Evolutionary conservation across 2,888 invertebrate species (phyloP), one percentile per base, ranked within the genome.

Genomic region (Ennomos quercinarius): DNA sequence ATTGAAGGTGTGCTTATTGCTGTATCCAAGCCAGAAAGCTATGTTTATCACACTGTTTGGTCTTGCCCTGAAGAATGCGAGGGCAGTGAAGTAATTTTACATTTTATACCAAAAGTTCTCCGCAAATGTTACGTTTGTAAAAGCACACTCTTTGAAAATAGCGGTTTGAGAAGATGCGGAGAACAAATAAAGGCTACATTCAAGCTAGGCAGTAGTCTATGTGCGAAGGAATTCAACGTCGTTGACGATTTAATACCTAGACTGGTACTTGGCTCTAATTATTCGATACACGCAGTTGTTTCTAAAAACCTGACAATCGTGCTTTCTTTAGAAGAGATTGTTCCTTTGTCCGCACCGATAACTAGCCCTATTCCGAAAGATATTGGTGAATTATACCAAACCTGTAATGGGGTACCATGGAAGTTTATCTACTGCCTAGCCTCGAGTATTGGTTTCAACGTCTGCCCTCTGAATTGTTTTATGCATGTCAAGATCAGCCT

Each of bases 51-150:
- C 64, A 83, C 89, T 0, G 87, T 92, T 44, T 91, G 91, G 91
- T 84, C 86, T 0, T 92, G 92, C 57, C 89, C 87, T n/a, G 91
- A 92, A 71, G 84, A 90, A 62, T 92, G 92, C 64, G 89, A 91
- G 63, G 83, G 81, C 2, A 91, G 78, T 60, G 90, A 91, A 72
- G 78, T 87, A 6, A 83, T 92, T 53, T 62, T 89, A 48, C 83
- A 77, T 9, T 83, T 77, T 57, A 87, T 89, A 64, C 91, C 92
- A 1, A 89, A 89, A 75, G 58, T 67, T 3, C 80, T 86, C 1
- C 91, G 86, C 0, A 89, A 80, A 77, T 92, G 92, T 64, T 75
- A 71, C 46, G 64, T 82, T 27, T 92, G 92, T 56, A 85, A 67
- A 72, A 87, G 81, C 59, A 66, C 78, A 39, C 76, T 89, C 0